A percentile compares a stretch with the other conserved stretches of the same genome.
Evolutionary conservation across 2,797 vertebrate genomes (phyloP).

Genomic region (Pseudochirops corinnae): DNA sequence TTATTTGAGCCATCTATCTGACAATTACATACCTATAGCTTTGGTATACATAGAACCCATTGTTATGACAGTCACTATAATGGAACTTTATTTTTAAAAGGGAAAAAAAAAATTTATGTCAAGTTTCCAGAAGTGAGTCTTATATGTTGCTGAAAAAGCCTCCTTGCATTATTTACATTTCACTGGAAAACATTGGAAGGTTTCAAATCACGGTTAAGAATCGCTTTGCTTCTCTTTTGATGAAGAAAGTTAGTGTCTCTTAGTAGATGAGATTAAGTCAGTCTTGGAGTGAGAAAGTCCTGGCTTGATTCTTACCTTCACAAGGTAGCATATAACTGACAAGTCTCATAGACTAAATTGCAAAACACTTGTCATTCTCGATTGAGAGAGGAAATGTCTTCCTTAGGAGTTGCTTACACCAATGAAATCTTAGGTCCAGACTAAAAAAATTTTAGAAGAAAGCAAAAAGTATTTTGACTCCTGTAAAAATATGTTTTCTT

Average conservation of each 20-base stretch:
- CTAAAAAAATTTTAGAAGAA: neutral
- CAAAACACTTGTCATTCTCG: neutral
- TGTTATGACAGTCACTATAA: neutral
- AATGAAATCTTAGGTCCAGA: neutral
- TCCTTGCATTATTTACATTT: neutral
- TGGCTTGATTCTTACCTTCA: neutral
- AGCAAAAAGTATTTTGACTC: neutral
- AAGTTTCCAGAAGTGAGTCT: neutral
- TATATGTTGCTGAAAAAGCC: neutral
- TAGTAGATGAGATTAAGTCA: neutral
- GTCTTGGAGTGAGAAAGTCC: neutral
- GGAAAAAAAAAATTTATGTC: neutral
- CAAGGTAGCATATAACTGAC: neutral
- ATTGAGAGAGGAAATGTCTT: neutral
- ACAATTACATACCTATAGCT: neutral
- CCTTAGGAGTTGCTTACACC: neutral
- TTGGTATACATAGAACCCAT: neutral
- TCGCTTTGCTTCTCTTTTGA: neutral
- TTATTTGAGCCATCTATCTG: neutral
- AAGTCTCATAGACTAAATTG: neutral
- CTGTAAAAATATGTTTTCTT: neutral
- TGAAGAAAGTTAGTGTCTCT: neutral
- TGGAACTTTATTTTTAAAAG: neutral
- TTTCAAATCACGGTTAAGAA: neutral
- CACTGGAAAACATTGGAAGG: neutral